Evolutionary conservation across 2,888 invertebrate species (phyloP), one percentile per base, ranked within the genome.

Genomic region (Notodromas monacha): DNA sequence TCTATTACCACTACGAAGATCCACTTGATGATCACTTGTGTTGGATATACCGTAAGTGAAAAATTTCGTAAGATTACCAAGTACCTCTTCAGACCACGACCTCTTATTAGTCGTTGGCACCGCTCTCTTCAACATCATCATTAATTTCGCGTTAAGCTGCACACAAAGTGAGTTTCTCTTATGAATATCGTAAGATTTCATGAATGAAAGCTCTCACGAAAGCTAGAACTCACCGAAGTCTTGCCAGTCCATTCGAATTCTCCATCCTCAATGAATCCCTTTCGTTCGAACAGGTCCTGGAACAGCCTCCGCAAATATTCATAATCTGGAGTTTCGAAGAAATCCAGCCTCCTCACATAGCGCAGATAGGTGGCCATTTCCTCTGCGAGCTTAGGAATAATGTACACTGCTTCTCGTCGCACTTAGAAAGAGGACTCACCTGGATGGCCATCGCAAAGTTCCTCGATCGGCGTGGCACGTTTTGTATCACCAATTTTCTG

Each of bases 401-500:
- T 8, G 16, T 15, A 15, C 12, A n/a, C 5, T 27, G 5, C 29
- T 15, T 14, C 14, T 6, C 4, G 10, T n/a, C 4, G 14, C 8
- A 21, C 21, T 21, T 21, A 21, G 6, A 12, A 3, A 15, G 12
- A 12, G 11, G 4, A 14, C 34, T 30, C 36, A 61, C 61, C 60
- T 39, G 64, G 64, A 46, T 60, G 61, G 40, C 60, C 59, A 47
- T 63, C 62, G 49, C 64, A 65, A 16, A 65, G 48, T 36, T 72
- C 72, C 60, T 96, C 96, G 46, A 99, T 84, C 34, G 89, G 81
- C 41, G 96, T 99, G 43, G 89, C 79, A 46, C 92, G 64, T 56
- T 99, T 99, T 40, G 96, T 96, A 55, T 99, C 96, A 45, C 96
- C 96, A 52, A 99, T 99, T 62, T 96, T 96, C 61, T 96, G 92